These are phyloP conservation scores for Neomicropteryx cornuta DNA, from an alignment of 1,140 invertebrate species.

Conservation along the genomic window DNA sequence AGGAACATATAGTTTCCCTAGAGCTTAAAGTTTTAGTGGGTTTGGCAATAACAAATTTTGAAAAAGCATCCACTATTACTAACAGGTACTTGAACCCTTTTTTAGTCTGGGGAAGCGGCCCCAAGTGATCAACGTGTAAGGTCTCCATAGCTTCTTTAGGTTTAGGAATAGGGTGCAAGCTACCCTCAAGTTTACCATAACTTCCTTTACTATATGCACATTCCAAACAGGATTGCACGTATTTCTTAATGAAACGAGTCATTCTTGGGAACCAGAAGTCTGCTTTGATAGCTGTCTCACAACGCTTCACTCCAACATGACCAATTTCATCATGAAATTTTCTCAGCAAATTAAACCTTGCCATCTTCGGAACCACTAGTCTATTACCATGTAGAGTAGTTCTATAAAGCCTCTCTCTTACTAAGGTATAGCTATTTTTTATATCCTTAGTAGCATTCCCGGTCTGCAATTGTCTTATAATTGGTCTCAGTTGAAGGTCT, in stretches of 20 bases:
- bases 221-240: slow-evolving; percentile 13
- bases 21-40: slow-evolving; percentile 12
- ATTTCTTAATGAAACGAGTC: slow-evolving; percentile 16
- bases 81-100: slow-evolving; percentile 16
- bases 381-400: slow-evolving; percentile 16
- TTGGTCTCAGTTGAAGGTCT: slow-evolving; percentile 12
- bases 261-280: slow-evolving; percentile 19
- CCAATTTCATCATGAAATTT: slow-evolving; percentile 15
- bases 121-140: slow-evolving; percentile 18
- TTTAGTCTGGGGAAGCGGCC: slow-evolving; percentile 16
- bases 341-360: slow-evolving; percentile 12
- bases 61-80: slow-evolving; percentile 22
- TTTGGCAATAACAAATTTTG: slow-evolving; percentile 18
- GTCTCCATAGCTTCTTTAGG: slow-evolving; percentile 10
- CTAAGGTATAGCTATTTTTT: slow-evolving; percentile 11
- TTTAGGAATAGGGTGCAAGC: slow-evolving; percentile 13
- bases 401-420: slow-evolving; percentile 14
- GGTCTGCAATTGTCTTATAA: slow-evolving; percentile 9
- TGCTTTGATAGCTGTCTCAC: slow-evolving; percentile 14
- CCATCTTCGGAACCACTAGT: slow-evolving; percentile 16
- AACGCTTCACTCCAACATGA: slow-evolving; percentile 15
- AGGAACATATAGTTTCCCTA: slow-evolving; percentile 1
- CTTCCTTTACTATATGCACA: slow-evolving; percentile 16
- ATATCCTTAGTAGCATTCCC: slow-evolving; percentile 3
- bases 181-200: slow-evolving; percentile 4